These are phyloP conservation scores for Trachymyrmex cornetzi DNA, from an alignment of 1,140 invertebrate species.

Conservation along the genomic window DNA sequence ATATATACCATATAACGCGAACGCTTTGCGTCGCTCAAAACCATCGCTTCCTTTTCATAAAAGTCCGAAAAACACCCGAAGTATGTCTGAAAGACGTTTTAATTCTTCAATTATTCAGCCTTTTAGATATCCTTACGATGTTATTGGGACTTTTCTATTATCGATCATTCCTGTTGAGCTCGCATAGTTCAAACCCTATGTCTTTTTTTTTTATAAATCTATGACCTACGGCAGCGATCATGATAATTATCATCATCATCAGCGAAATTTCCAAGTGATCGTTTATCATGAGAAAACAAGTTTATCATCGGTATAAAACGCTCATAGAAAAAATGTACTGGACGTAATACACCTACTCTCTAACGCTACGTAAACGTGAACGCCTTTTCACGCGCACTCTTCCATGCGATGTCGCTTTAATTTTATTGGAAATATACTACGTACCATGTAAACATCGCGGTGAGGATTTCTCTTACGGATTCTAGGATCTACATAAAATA, in stretches of 20 bases:
- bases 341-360: conserved; percentile 79
- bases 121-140: neutral
- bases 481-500: conserved; percentile 8
- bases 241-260: conserved; percentile 55
- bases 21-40: conserved; percentile 33
- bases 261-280: conserved; percentile 67
- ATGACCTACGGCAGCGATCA: conserved; percentile 72
- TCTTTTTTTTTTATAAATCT: conserved; percentile 48
- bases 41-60: neutral
- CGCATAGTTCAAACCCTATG: conserved; percentile 37
- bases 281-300: conserved; percentile 74
- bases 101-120: neutral
- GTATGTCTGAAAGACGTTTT: neutral
- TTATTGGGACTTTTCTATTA: neutral
- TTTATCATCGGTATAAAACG: conserved; percentile 83
- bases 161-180: conserved; percentile 22
- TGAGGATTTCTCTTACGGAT: conserved; percentile 1
- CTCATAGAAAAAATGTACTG: conserved; percentile 82
- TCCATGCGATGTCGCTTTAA: conserved; percentile 46
- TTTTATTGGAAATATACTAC: conserved; percentile 21
- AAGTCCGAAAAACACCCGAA: neutral
- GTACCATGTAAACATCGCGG: conserved; percentile 9
- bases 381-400: conserved; percentile 69
- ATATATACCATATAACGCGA: conserved; percentile 54
- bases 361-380: conserved; percentile 73